These are phyloP conservation scores for Myoxocephalus aenaeus DNA, from an alignment of 2,797 vertebrate species.

Conservation along the genomic window DNA sequence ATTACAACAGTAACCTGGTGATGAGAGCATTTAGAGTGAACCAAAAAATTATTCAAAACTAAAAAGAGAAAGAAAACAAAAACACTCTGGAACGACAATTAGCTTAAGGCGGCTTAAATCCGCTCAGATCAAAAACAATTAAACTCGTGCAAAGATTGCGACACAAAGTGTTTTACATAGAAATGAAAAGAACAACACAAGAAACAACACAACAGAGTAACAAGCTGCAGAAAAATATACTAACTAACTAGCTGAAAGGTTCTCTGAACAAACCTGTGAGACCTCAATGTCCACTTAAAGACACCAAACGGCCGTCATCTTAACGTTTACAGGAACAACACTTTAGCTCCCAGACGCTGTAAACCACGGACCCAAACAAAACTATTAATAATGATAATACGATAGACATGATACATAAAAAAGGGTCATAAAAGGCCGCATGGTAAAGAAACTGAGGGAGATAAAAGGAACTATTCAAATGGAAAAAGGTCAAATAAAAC, in stretches of 20 bases:
- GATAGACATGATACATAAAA: slow-evolving; percentile 8
- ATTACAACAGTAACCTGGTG: not conserved
- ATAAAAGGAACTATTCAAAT: not conserved
- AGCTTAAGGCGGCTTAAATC: not conserved
- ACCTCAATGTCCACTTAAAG: slow-evolving; percentile 25
- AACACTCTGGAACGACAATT: too few species aligned
- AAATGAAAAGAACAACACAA: not conserved
- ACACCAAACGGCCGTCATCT: not conserved
- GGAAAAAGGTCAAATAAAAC: not conserved
- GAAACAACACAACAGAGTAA: not conserved
- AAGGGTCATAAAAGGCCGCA: slow-evolving; percentile 1
- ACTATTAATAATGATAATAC: slow-evolving; percentile 24
- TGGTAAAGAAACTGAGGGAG: not conserved
- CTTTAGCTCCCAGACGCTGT: slow-evolving; percentile 16
- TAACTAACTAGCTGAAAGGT: not conserved
- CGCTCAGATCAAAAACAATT: not conserved
- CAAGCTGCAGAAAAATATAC: not conserved
- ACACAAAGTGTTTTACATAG: not conserved
- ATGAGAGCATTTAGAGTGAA: not conserved
- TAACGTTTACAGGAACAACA: slow-evolving; percentile 8
- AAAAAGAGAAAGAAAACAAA: not conserved
- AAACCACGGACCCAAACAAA: slow-evolving; percentile 25
- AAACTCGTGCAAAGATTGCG: not conserved
- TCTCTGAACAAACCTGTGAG: not conserved
- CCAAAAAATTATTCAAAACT: not conserved